Percentiles rank a stretch among this genome's conserved stretches.
Evolutionary conservation across 1,140 invertebrate species (phyloP).

Genomic region (Daktulosphaira vitifoliae): DNA sequence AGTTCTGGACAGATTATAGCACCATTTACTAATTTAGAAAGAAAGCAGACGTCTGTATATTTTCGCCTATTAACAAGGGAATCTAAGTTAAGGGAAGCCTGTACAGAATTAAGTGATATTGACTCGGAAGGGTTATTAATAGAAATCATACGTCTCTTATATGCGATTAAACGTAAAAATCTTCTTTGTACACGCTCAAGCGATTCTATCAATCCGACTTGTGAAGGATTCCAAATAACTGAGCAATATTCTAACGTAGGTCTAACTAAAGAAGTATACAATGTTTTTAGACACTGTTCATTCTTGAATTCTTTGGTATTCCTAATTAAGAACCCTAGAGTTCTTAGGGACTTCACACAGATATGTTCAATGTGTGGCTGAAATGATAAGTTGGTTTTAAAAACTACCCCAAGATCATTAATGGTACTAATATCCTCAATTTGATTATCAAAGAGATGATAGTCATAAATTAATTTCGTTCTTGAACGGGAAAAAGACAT

Average conservation of each 20-base stretch:
- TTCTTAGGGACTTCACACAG: background rate
- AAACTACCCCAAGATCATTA: background rate
- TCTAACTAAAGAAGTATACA: constrained; percentile 1
- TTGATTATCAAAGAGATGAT: background rate
- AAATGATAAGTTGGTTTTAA: background rate
- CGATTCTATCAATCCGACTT: too few relatives aligned
- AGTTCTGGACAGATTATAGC: constrained; percentile 1
- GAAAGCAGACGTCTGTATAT: constrained; percentile 8
- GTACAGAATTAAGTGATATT: too few relatives aligned
- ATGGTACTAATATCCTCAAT: background rate
- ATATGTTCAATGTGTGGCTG: background rate
- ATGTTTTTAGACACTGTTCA: background rate
- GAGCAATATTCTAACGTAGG: background rate
- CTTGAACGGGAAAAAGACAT: background rate
- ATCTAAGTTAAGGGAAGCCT: constrained; percentile 5
- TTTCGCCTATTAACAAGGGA: background rate
- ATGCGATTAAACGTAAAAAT: too few relatives aligned
- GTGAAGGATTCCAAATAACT: background rate
- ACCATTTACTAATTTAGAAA: background rate
- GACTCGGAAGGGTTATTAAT: too few relatives aligned
- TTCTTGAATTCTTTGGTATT: background rate
- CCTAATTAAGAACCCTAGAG: background rate
- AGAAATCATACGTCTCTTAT: too few relatives aligned
- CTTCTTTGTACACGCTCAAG: too few relatives aligned
- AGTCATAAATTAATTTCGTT: background rate